phyloP scores from a whole-genome alignment of 2,797 vertebrate genomes.

The Hylomyscus alleni region DNA sequence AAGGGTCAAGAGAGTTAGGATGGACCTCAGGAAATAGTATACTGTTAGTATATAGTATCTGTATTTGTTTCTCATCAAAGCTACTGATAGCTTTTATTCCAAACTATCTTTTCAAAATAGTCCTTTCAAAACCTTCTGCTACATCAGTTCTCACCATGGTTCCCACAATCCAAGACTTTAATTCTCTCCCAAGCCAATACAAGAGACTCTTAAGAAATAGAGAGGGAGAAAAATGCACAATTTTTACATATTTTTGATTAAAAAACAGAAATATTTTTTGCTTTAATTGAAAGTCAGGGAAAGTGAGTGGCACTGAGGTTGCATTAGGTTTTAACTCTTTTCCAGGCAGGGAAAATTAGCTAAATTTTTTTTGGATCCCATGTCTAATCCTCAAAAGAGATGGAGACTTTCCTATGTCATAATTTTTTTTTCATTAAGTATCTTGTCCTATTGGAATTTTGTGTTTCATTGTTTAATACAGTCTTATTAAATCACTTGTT shows the following conservation, averaged over 20 bases:
- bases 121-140: neutral
- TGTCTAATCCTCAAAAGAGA: constrained; percentile 9
- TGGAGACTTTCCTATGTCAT: neutral
- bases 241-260: constrained; percentile 33
- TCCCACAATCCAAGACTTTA: constrained; percentile 7
- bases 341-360: neutral
- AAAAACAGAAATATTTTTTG: constrained; percentile 62
- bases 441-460: neutral
- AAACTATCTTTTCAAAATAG: neutral
- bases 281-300: constrained; percentile 36
- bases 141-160: neutral
- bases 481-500: constrained; percentile 30
- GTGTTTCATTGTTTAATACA: constrained; percentile 54
- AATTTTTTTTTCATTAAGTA: constrained; percentile 41
- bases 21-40: neutral
- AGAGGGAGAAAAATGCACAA: constrained; percentile 20
- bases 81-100: neutral
- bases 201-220: constrained; percentile 44
- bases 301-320: neutral
- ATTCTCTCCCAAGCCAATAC: constrained; percentile 6
- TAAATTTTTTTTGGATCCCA: neutral
- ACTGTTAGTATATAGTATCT: neutral
- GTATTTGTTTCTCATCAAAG: neutral
- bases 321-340: constrained; percentile 36
- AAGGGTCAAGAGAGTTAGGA: neutral